Conservation (phyloP, 2,113 vertebrate species). For the Lucifuga dentata region DNA sequence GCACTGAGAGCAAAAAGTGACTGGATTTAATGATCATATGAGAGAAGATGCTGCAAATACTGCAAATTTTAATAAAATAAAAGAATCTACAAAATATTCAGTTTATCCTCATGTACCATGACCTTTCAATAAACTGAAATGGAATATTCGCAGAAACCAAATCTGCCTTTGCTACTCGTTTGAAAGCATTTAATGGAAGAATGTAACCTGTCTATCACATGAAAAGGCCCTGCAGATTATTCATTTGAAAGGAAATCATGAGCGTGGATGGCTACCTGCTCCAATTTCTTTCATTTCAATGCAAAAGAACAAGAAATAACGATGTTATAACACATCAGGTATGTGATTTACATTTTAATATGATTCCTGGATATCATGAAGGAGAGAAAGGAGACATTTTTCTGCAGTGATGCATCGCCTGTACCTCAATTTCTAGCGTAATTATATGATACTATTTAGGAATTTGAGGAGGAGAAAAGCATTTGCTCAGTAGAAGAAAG, state of each 20-base stretch:
- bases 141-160: slow-evolving; percentile 22
- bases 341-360: slow-evolving; percentile 77
- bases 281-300: slow-evolving; percentile 31
- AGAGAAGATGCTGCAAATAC: slow-evolving; percentile 23
- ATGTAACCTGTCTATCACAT: slow-evolving; percentile 40
- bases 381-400: slow-evolving; percentile 28
- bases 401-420: slow-evolving; percentile 51
- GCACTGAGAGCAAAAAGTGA: slow-evolving; percentile 20
- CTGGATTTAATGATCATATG: slow-evolving; percentile 39
- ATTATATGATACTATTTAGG: slow-evolving; percentile 71
- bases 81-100: neutral
- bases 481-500: slow-evolving; percentile 61
- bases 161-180: slow-evolving; percentile 20
- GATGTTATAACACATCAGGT: slow-evolving; percentile 51
- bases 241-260: slow-evolving; percentile 38
- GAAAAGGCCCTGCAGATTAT: neutral
- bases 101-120: neutral
- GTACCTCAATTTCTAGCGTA: slow-evolving; percentile 67
- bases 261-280: slow-evolving; percentile 32
- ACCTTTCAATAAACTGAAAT: slow-evolving; percentile 32
- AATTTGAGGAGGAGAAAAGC: slow-evolving; percentile 56
- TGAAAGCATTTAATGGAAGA: slow-evolving; percentile 54
- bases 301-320: slow-evolving; percentile 50
- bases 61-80: slow-evolving; percentile 1
- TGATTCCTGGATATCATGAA: slow-evolving; percentile 54